Base-by-base conservation (phyloP, 1,140 invertebrate species). In the Caenorhabditis elegans region DNA sequence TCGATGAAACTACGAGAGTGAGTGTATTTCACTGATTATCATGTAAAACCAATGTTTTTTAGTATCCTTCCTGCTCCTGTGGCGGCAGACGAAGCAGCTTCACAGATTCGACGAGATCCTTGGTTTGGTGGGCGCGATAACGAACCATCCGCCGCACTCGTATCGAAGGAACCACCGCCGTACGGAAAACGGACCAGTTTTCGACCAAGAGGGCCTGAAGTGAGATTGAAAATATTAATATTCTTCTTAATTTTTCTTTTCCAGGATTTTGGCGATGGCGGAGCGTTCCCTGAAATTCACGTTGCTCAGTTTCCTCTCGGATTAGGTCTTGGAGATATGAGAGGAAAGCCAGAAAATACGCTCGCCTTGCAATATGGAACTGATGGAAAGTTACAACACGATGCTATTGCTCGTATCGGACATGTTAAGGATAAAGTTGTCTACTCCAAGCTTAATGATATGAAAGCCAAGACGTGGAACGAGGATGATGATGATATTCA, bases 241-340 rank as follows among this genome's bases (percentile, higher is more conserved):
- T n/a, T n/a, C n/a, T n/a, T n/a, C n/a, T n/a, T n/a, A n/a, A n/a
- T n/a, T n/a, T n/a, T n/a, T n/a, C n/a, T n/a, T 34, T 82, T 82
- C 39, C 85, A 93, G 92, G 94, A 95, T 91, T 95, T 93, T 92
- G 93, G 93, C 86, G 97, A 99, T 93, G 98, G 98, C 8, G 98
- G 98, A 13, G 95, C 98, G 0, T 99, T 96, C 91, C 97, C 98
- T 0, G 98, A 99, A 91, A 97, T 99, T 80, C 94, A 94, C 90
- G 94, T 98, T 15, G 96, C 96, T 0, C 98, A 99, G 88, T 97
- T 96, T 91, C 98, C 98, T 0, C 90, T 99, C 34, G 94, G 94
- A 83, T 90, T 84, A 79, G 84, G 28, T 86, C 86, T 46, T 86
- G 89, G 39, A 79, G 93, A 10, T 94, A 94, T 15, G 97, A 79